Conservation (phyloP, 1,140 invertebrate genomes). For the Elysia chlorotica region DNA sequence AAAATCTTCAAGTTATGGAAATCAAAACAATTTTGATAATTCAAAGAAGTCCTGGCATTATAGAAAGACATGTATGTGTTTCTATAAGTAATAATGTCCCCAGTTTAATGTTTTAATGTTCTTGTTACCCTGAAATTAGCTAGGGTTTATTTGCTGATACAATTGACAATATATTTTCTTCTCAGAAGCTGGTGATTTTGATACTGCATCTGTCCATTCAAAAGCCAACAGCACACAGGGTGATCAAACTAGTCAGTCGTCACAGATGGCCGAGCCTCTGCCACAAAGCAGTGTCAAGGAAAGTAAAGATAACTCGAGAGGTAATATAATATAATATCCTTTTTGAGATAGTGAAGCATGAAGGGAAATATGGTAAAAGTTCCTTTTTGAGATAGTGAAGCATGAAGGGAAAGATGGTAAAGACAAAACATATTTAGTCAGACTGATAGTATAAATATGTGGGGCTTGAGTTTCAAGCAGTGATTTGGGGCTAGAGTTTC, state of each 20-base stretch:
- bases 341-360: too few species aligned
- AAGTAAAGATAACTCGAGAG: conserved; percentile 1
- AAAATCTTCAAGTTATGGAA: too few species aligned
- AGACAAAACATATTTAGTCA: too few species aligned
- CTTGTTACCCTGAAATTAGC: not conserved
- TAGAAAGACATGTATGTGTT: not conserved
- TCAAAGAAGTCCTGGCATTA: too few species aligned
- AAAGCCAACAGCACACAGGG: conserved; percentile 28
- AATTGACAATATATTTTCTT: not conserved
- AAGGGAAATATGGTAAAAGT: too few species aligned
- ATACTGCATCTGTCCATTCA: conserved; percentile 14
- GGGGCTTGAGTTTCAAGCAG: not conserved
- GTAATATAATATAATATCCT: not conserved
- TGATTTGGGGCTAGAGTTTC: not conserved
- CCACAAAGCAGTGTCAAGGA: conserved; percentile 12
- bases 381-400: not conserved
- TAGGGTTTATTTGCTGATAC: not conserved
- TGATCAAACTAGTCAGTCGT: too few species aligned
- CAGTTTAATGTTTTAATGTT: not conserved
- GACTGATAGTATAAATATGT: not conserved
- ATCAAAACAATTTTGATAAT: too few species aligned
- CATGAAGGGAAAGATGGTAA: too few species aligned
- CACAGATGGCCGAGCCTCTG: conserved; percentile 12
- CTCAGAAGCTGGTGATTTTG: conserved; percentile 10
- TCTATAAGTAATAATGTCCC: not conserved